phyloP scores from a whole-genome alignment of 2,113 vertebrate genomes.

The Microtus richardsoni region DNA sequence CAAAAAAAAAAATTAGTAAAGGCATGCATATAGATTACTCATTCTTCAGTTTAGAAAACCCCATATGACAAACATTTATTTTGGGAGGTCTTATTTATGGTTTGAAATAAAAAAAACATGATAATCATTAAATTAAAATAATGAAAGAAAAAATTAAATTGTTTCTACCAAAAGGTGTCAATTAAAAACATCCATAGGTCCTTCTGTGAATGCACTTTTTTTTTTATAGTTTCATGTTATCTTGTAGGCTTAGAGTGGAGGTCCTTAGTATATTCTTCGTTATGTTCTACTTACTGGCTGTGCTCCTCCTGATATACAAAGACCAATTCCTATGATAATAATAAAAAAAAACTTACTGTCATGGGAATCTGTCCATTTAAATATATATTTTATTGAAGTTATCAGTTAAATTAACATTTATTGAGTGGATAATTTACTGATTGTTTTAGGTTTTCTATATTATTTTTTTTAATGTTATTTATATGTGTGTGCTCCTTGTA shows the following conservation, averaged over 20 bases:
- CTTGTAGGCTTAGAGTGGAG: neutral
- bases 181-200: neutral
- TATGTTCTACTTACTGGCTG: neutral
- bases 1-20: slow-evolving; percentile 7
- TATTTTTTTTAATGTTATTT: neutral
- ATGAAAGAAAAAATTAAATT: neutral
- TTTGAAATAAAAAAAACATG: neutral
- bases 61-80: neutral
- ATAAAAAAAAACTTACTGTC: neutral
- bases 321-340: neutral
- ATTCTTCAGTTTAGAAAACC: slow-evolving; percentile 23
- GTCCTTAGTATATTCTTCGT: neutral
- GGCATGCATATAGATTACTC: neutral
- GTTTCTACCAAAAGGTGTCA: neutral
- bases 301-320: neutral
- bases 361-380: neutral
- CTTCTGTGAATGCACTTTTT: neutral
- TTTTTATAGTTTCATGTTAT: neutral
- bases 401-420: slow-evolving; percentile 17
- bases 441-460: neutral
- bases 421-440: neutral
- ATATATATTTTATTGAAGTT: neutral
- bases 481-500: neutral
- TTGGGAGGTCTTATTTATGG: neutral
- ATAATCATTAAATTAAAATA: neutral